Percentiles rank a stretch among this genome's conserved stretches.
Conservation (phyloP, 2,888 invertebrate genomes). For the Cerceris rybyensis region DNA sequence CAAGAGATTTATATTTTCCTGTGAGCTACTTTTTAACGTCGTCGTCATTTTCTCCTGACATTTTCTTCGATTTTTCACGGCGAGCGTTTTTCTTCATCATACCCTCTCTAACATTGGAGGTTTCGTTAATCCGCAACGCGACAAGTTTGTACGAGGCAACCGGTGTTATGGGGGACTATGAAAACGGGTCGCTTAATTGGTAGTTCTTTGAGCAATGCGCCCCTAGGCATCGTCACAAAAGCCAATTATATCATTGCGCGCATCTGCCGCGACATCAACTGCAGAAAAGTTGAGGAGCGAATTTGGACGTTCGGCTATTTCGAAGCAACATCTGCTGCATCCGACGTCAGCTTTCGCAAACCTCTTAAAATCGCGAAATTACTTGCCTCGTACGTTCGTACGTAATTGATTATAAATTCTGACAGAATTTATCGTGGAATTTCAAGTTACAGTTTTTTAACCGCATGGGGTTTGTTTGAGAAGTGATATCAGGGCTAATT, state of each 20-base stretch:
- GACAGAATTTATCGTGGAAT: slow-evolving; percentile 42
- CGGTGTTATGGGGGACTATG: background rate
- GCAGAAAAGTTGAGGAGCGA: slow-evolving; percentile 62
- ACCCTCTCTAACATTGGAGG: too few relatives aligned
- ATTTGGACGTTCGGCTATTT: slow-evolving; percentile 52
- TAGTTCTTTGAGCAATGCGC: slow-evolving; percentile 25
- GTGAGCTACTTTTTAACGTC: too few relatives aligned
- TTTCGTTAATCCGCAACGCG: too few relatives aligned
- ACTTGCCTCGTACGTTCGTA: slow-evolving; percentile 39
- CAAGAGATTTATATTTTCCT: too few relatives aligned
- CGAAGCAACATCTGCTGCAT: slow-evolving; percentile 63
- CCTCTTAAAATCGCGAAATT: slow-evolving; percentile 60
- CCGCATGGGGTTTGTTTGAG: too few relatives aligned
- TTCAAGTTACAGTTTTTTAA: background rate
- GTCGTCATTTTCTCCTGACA: too few relatives aligned
- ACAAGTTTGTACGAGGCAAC: background rate
- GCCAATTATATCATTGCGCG: slow-evolving; percentile 58
- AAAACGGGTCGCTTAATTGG: slow-evolving; percentile 30
- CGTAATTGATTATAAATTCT: slow-evolving; percentile 15
- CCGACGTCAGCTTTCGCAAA: slow-evolving; percentile 12
- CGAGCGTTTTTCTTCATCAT: too few relatives aligned
- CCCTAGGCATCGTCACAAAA: slow-evolving; percentile 30
- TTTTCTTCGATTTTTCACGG: too few relatives aligned
- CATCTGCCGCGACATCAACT: slow-evolving; percentile 62
- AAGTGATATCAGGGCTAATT: too few relatives aligned